Percentiles rank a stretch among this genome's conserved stretches.
Evolutionary conservation across 1,140 invertebrate species (phyloP).

Genomic region (Helicorthomorpha holstii): DNA sequence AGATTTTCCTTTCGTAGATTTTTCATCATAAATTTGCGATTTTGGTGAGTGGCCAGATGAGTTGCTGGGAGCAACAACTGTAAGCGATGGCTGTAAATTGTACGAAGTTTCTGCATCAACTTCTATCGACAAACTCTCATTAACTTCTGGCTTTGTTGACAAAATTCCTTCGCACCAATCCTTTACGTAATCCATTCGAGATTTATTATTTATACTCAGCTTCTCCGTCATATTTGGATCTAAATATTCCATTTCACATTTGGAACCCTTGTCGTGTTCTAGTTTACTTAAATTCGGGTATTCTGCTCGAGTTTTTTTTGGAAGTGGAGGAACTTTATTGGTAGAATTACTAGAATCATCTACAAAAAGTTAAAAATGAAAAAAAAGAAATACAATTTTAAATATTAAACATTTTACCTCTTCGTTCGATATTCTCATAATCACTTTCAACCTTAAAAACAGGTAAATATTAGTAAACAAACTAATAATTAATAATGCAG

Average conservation of each 20-base stretch:
- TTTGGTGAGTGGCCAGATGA: constrained; percentile 6
- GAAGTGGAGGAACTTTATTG: not conserved
- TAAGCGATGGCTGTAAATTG: no score
- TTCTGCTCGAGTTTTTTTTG: not conserved
- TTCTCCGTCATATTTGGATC: no score
- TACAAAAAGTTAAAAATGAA: no score
- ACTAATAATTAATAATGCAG: not conserved
- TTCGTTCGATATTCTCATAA: not conserved
- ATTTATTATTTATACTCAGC: not conserved
- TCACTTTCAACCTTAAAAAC: not conserved
- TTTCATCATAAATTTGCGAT: constrained; percentile 12
- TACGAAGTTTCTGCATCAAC: no score
- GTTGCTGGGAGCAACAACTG: constrained; percentile 11
- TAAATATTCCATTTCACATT: no score
- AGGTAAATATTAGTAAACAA: not conserved
- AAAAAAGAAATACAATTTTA: not conserved
- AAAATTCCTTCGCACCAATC: not conserved
- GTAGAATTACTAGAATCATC: no score
- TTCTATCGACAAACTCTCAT: not conserved
- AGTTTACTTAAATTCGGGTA: not conserved
- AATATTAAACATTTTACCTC: not conserved
- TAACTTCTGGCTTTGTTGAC: not conserved
- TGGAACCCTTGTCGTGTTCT: no score
- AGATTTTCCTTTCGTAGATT: not conserved
- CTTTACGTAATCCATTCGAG: not conserved